Evolutionary conservation across 1,140 invertebrate genomes (phyloP), one percentile per base, ranked within the genome.

Genomic region (Microplitis demolitor): DNA sequence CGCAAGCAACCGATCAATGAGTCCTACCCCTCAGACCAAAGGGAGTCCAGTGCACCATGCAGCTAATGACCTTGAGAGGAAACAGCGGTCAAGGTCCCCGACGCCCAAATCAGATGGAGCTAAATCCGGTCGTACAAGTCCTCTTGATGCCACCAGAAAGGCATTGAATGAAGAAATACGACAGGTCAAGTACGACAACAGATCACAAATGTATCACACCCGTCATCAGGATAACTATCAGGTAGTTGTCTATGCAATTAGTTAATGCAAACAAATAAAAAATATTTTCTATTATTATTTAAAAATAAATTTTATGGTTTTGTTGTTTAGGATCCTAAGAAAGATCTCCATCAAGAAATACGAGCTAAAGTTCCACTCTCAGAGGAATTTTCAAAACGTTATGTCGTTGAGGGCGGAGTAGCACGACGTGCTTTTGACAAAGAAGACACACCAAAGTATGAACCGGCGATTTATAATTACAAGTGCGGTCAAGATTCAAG

Each of bases 1-100:
- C 60, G 85, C 83, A n/a, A 84, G 78, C 69, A 89, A 89, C 74
- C 88, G 89, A 39, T 83, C 86, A 76, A 70, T 87, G 78, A 79
- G 85, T 74, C 85, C 84, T 6, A 85, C 83, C 24, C 82, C 84
- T 0, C 85, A 84, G 71, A 79, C 80, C 24, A 85, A 84, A 71
- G 68, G 54, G 39, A 82, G 79, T 66, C 81, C 78, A 11, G 75
- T 66, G 35, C 80, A 78, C 14, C 78, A 83, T 31, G n/a, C 62
- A 24, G 45, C 24, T 11, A 76, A 71, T 16, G 79, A 82, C 70
- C 78, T 80, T 39, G 76, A 70, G 35, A 80, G 78, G 9, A 63
- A 67, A 58, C 77, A 78, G 51, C 78, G 82, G 75, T 83, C 82
- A 37, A 78, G 79, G 80, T 88, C 88, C 53, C 88, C 88, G 9